Evolutionary conservation across 2,888 invertebrate species (phyloP), one percentile per base, ranked within the genome.

Genomic region (Brachyopa scutellaris): DNA sequence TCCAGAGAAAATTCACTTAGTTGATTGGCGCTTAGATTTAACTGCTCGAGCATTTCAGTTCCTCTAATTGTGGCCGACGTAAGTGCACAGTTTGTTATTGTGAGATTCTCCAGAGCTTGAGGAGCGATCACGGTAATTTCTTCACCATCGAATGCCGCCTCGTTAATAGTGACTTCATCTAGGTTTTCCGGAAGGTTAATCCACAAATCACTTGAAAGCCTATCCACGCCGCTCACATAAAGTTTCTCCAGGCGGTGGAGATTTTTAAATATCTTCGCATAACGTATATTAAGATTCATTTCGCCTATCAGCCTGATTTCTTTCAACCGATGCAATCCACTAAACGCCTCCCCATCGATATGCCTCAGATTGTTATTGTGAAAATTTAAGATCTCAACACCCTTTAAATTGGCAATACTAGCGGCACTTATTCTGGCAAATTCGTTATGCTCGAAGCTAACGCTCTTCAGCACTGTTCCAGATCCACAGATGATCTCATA

Each of bases 1-100:
- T 84, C 40, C 1, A 89, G 51, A 31, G 47, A 73, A 36, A 87
- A 85, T 1, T 86, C 78, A 4, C 55, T 67, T 26, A 90, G 67
- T 1, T 84, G 80, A 80, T 90, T 90, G 6, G 82, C 84, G 31
- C 88, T 88, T 19, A 90, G 84, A 85, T 90, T 89, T 1, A 90
- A 72, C 1, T 82, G 67, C 7, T 67, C 23, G 3, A 85, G 38
- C 19, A 66, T 47, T 45, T 82, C 70, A 21, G 72, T 29, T 2
- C 76, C 82, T 1, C 7, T 66, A 7, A 82, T 61, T 7, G 33
- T 67, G 53, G 88, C 86, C 1, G 80, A 66, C 1, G 26, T 84
- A 31, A 90, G 62, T 15, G 85, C 84, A 31, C 88, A 88, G 31
- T 86, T 85, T 4, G 70, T 80, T 1, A 89, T 61, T 2, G 86